Evolutionary conservation across 2,113 vertebrate genomes (phyloP).

Genomic region (Balaeniceps rex): DNA sequence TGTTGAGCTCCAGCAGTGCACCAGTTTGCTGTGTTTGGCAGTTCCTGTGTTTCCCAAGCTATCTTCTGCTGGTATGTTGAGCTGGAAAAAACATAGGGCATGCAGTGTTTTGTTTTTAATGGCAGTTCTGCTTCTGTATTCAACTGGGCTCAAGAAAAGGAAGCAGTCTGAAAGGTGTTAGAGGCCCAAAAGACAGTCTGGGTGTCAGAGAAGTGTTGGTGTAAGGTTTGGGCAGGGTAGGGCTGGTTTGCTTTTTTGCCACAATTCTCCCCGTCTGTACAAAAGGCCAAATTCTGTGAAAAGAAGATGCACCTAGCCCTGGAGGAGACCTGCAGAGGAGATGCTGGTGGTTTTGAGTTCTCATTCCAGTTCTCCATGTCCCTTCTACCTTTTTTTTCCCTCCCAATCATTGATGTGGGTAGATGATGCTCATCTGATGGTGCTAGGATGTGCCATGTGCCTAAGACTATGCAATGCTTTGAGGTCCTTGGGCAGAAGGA

Average conservation of each 20-base stretch:
- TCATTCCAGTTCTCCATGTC: not conserved
- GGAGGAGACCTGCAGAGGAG: not conserved
- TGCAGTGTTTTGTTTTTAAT: not conserved
- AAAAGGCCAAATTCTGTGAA: not conserved
- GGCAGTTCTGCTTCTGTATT: not conserved
- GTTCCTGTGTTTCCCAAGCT: not conserved
- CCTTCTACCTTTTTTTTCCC: not conserved
- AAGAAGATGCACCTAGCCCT: not conserved
- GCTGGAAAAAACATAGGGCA: not conserved
- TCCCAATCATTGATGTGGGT: fast-evolving
- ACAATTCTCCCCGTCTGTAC: fast-evolving
- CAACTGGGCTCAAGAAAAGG: not conserved
- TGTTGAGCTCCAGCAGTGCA: not conserved
- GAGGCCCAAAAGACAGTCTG: not conserved
- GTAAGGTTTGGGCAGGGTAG: not conserved
- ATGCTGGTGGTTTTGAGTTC: not conserved
- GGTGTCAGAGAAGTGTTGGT: not conserved
- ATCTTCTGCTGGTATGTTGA: not conserved
- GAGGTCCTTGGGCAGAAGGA: not conserved
- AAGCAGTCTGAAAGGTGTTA: not conserved
- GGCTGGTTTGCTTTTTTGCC: not conserved
- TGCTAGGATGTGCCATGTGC: too few species aligned
- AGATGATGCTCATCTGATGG: not conserved
- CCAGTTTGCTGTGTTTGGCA: not conserved
- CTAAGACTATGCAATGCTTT: not conserved